These are phyloP conservation scores for Proisotoma minuta DNA, from an alignment of 2,888 invertebrate species.

Conservation along the genomic window DNA sequence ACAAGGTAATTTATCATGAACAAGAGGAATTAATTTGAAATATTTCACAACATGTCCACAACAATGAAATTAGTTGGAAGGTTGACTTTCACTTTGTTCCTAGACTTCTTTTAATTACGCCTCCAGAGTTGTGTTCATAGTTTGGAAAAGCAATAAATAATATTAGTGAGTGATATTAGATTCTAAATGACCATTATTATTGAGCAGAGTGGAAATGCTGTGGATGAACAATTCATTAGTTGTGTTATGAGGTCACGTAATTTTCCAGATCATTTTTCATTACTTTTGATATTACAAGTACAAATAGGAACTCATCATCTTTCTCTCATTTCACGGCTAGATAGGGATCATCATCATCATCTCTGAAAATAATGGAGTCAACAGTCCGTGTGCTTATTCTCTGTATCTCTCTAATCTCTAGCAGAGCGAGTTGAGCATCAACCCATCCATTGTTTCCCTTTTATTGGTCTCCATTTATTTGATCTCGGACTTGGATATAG, in stretches of 20 bases:
- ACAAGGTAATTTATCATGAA: no score
- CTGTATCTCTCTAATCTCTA: neutral
- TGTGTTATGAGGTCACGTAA: slow-evolving; percentile 14
- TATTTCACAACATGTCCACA: no score
- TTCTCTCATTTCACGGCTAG: neutral
- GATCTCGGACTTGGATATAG: neutral
- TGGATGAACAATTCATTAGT: slow-evolving; percentile 11
- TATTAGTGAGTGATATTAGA: neutral
- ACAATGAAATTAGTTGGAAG: no score
- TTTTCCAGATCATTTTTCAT: slow-evolving; percentile 17
- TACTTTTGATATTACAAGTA: no score
- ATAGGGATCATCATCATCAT: no score
- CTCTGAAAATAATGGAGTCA: neutral
- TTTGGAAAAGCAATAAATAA: neutral
- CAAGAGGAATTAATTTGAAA: no score
- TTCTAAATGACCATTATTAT: neutral
- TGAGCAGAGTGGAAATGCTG: no score
- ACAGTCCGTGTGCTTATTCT: neutral
- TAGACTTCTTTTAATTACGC: no score
- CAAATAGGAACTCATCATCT: slow-evolving; percentile 3
- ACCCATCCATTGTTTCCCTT: neutral
- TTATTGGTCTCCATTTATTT: neutral
- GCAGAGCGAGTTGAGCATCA: no score
- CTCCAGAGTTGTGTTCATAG: no score
- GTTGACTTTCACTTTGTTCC: no score